Conservation (phyloP, 2,113 vertebrate species). For the Erythrocercus mccallii region DNA sequence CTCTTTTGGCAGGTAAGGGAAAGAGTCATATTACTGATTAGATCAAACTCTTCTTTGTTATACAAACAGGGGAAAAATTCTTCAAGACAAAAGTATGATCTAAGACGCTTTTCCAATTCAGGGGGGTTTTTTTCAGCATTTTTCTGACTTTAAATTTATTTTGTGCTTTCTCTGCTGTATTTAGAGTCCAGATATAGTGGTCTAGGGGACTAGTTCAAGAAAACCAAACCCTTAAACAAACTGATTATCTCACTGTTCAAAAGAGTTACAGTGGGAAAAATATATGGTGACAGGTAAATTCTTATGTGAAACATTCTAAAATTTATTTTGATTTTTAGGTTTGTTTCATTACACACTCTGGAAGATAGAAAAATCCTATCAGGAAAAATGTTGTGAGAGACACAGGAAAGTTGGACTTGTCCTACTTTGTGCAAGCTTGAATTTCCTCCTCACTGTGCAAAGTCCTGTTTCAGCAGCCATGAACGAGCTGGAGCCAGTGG, state of each 20-base stretch:
- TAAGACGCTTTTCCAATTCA: background rate
- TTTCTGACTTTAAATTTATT: background rate
- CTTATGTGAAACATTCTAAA: background rate
- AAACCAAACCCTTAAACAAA: background rate
- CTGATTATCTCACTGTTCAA: background rate
- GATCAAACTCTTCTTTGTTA: background rate
- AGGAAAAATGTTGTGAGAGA: background rate
- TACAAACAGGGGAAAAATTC: background rate
- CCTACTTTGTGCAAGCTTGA: background rate
- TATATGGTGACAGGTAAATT: background rate
- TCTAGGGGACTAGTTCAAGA: background rate
- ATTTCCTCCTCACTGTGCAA: background rate
- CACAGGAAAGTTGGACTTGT: background rate
- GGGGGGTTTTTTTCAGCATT: background rate
- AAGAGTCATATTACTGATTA: background rate
- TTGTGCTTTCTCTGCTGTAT: background rate
- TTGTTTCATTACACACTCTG: background rate
- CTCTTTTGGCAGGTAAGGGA: background rate
- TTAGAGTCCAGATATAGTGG: background rate
- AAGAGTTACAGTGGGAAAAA: background rate
- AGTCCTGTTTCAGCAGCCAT: background rate
- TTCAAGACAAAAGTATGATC: background rate
- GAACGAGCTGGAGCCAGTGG: background rate
- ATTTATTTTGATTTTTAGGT: background rate
- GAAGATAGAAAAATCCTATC: background rate